These are phyloP conservation scores for Lepidothrix coronata DNA, from an alignment of 2,113 vertebrate species.

Conservation along the genomic window DNA sequence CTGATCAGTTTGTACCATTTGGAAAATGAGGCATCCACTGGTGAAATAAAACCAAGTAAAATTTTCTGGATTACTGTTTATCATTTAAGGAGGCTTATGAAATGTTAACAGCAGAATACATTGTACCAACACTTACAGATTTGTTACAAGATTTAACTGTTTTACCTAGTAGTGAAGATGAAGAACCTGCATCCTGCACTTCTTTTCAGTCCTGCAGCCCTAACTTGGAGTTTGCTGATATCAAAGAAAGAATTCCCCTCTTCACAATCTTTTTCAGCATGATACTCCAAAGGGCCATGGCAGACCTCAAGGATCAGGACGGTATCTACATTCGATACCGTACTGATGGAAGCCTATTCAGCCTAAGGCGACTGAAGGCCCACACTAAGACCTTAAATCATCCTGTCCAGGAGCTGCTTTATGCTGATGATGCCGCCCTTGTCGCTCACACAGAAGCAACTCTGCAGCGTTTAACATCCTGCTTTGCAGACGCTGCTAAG, in stretches of 20 bases:
- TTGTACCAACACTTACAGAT: not conserved
- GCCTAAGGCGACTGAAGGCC: too few species aligned
- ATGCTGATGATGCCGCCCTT: too few species aligned
- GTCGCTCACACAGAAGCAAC: too few species aligned
- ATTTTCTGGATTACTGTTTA: not conserved
- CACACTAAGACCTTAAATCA: too few species aligned
- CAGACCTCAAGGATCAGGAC: too few species aligned
- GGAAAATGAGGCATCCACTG: not conserved
- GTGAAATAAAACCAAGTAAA: not conserved
- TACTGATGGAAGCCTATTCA: too few species aligned
- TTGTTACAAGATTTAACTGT: not conserved
- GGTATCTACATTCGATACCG: too few species aligned
- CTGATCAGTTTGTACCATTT: not conserved
- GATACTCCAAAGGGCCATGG: too few species aligned
- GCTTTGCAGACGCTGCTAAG: too few species aligned
- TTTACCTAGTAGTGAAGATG: not conserved
- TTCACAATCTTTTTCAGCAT: too few species aligned
- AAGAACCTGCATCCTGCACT: not conserved
- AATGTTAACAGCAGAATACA: not conserved
- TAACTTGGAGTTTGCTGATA: not conserved
- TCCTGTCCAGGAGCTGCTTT: too few species aligned
- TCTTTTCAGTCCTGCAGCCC: not conserved
- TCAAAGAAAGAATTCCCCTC: not conserved
- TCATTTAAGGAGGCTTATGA: not conserved
- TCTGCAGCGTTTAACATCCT: too few species aligned